Conservation (phyloP, 2,797 vertebrate genomes). For the Enteromius argenteus region DNA sequence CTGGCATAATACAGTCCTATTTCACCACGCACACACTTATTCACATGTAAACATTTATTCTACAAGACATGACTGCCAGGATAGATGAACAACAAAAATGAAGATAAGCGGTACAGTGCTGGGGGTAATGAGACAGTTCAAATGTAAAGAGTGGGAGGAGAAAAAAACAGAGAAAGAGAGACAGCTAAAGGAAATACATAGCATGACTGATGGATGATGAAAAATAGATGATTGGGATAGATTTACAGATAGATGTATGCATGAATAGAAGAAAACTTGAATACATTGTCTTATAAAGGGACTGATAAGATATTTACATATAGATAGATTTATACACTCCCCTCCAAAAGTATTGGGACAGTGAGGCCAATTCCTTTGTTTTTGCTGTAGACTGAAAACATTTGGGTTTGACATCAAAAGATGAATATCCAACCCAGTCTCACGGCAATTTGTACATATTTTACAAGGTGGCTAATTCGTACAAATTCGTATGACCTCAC, state of each 20-base stretch:
- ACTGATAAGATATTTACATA: too few relatives aligned
- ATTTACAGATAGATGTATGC: not conserved
- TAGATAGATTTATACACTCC: too few relatives aligned
- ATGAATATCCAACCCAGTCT: too few relatives aligned
- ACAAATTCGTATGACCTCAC: too few relatives aligned
- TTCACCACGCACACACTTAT: conserved; percentile 10
- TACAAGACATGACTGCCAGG: conserved; percentile 40
- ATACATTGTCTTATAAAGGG: not conserved
- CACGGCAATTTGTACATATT: too few relatives aligned
- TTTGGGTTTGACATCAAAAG: too few relatives aligned
- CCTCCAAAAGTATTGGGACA: too few relatives aligned
- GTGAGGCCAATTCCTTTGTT: too few relatives aligned
- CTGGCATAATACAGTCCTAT: not conserved
- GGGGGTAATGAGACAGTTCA: conserved; percentile 47
- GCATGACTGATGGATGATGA: not conserved
- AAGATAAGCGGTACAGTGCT: conserved; percentile 21
- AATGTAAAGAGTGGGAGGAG: not conserved
- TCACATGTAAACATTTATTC: conserved; percentile 32
- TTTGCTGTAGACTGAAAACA: too few relatives aligned
- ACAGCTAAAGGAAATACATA: not conserved
- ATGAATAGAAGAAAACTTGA: not conserved
- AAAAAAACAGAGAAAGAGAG: not conserved
- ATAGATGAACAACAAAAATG: conserved; percentile 38
- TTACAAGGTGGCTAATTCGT: too few relatives aligned
- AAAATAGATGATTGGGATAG: not conserved